Conservation (phyloP, 37 sponge, comb jelly and placozoan species). For the Dysidea cf. avara region DNA sequence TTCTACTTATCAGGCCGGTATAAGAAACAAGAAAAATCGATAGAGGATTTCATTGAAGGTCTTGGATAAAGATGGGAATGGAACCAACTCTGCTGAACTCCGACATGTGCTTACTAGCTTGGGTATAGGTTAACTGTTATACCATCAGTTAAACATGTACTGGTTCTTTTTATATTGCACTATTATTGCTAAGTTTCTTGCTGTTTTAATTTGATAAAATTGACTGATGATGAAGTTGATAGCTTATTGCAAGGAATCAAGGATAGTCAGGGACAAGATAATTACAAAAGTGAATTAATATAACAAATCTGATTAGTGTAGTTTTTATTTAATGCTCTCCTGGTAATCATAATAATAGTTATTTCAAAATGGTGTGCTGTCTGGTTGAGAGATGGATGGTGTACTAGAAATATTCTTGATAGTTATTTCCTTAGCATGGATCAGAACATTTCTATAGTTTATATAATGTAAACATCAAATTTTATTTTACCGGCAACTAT, state of each 20-base stretch:
- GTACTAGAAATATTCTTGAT: background rate
- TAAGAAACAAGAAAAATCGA: slow-evolving; percentile 81
- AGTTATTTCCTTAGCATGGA: too few relatives aligned
- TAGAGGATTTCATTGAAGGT: slow-evolving; percentile 96
- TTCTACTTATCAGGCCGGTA: slow-evolving; percentile 63
- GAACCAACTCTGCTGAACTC: slow-evolving; percentile 91
- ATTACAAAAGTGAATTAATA: slow-evolving; percentile 83
- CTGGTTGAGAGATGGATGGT: slow-evolving; percentile 37
- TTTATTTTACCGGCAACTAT: too few relatives aligned
- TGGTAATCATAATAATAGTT: background rate
- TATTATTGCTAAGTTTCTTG: background rate
- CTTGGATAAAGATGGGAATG: slow-evolving; percentile 97
- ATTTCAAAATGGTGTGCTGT: slow-evolving; percentile 87
- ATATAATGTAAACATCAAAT: too few relatives aligned
- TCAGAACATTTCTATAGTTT: too few relatives aligned
- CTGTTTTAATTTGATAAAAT: slow-evolving; percentile 32
- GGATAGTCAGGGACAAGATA: slow-evolving; percentile 94
- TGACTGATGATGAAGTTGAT: slow-evolving; percentile 98
- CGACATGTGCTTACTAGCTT: slow-evolving; percentile 96
- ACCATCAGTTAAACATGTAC: background rate
- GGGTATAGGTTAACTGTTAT: slow-evolving; percentile 49
- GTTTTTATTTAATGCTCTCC: background rate
- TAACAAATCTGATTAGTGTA: background rate
- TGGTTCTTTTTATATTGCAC: background rate
- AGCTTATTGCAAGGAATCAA: slow-evolving; percentile 83